Conservation (phyloP, 2,888 invertebrate genomes). For the Lasioglossum morio region DNA sequence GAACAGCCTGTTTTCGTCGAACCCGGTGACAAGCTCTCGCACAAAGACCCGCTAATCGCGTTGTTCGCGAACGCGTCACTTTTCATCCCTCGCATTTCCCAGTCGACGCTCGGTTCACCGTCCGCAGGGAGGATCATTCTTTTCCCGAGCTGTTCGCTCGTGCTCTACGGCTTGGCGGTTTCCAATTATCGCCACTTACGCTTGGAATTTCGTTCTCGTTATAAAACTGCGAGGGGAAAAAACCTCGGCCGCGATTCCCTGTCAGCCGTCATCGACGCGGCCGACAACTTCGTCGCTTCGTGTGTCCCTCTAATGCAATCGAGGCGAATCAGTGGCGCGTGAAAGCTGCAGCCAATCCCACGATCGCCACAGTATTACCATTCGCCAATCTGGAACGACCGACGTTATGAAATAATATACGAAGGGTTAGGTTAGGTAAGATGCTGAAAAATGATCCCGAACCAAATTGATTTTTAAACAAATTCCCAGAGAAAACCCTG, state of each 20-base stretch:
- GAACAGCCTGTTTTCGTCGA: neutral
- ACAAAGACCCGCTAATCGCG: constrained; percentile 10
- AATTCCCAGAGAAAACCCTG: no score
- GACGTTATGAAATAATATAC: neutral
- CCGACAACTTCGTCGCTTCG: constrained; percentile 51
- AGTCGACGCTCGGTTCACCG: constrained; percentile 14
- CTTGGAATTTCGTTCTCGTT: constrained; percentile 42
- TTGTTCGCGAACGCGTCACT: neutral
- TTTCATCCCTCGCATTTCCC: neutral
- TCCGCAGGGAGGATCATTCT: constrained; percentile 1
- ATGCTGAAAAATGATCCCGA: no score
- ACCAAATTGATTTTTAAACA: no score
- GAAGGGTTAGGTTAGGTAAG: no score
- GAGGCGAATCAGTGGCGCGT: constrained; percentile 49
- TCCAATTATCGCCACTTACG: constrained; percentile 59
- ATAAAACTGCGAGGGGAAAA: constrained; percentile 29
- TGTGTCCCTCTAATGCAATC: constrained; percentile 48
- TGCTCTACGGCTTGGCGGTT: constrained; percentile 4
- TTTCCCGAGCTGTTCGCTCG: neutral
- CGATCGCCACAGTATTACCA: neutral
- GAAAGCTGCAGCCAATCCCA: constrained; percentile 26
- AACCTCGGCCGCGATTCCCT: constrained; percentile 21
- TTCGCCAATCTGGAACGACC: neutral
- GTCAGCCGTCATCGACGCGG: constrained; percentile 64
- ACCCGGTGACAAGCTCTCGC: neutral